A percentile compares a stretch with the other conserved stretches of the same genome.
Evolutionary conservation across 1,140 invertebrate species (phyloP).

Genomic region (Drosophila funebris): DNA sequence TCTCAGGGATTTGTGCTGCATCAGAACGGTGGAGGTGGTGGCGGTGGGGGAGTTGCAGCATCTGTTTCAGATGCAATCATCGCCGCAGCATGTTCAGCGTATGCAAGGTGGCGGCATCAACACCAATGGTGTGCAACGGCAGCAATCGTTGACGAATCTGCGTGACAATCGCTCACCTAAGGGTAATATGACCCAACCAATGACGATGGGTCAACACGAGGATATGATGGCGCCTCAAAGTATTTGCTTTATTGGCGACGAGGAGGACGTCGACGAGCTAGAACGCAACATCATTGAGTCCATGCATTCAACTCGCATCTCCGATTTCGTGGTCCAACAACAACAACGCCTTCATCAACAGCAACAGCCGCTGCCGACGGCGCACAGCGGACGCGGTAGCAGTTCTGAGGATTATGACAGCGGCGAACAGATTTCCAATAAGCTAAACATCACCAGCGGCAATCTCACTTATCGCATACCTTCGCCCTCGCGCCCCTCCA

Average conservation of each 20-base stretch:
- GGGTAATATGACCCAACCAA: conserved; percentile 86
- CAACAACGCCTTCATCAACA: conserved; percentile 70
- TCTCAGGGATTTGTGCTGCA: conserved; percentile 78
- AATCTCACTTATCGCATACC: conserved; percentile 94
- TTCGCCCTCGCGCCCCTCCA: conserved; percentile 89
- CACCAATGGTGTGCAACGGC: conserved; percentile 77
- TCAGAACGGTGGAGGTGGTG: conserved; percentile 72
- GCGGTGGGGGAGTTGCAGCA: conserved; percentile 77
- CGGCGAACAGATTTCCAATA: conserved; percentile 77
- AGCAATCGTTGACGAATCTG: conserved; percentile 75
- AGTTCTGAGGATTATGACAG: conserved; percentile 76
- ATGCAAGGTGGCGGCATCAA: conserved; percentile 19
- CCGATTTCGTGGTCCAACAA: conserved; percentile 72
- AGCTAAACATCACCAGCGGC: conserved; percentile 92
- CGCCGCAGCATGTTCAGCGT: conserved; percentile 69
- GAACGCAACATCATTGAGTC: conserved; percentile 82
- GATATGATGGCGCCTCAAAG: conserved; percentile 90
- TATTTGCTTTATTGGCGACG: conserved; percentile 94
- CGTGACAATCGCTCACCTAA: conserved; percentile 78
- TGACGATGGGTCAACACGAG: conserved; percentile 63
- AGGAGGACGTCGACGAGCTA: conserved; percentile 82
- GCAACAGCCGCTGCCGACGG: conserved; percentile 49
- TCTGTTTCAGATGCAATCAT: conserved; percentile 82
- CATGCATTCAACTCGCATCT: conserved; percentile 77
- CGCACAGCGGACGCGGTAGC: conserved; percentile 67